Evolutionary conservation across 2,888 invertebrate genomes (phyloP).

Genomic region (Sycophila texana): DNA sequence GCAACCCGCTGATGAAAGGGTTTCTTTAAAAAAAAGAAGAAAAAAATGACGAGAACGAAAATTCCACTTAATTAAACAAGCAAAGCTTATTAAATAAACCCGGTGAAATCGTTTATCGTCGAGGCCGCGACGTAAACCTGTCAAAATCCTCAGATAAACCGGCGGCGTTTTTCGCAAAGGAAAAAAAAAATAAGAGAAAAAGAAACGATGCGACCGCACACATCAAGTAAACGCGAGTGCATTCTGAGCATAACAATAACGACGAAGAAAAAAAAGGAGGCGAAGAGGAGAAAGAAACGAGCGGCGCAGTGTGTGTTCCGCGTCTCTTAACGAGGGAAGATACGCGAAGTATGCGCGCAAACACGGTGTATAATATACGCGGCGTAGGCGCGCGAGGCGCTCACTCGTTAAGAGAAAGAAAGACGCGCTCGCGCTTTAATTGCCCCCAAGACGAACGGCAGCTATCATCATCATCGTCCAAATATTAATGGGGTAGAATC

Average conservation of each 20-base stretch:
- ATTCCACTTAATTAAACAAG: no score
- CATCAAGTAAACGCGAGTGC: background rate
- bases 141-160: slow-evolving; percentile 15
- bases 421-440: slow-evolving; percentile 28
- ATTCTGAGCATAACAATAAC: background rate
- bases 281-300: background rate
- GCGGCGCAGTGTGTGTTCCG: slow-evolving; percentile 33
- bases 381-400: no score
- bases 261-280: background rate
- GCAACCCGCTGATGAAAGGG: no score
- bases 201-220: background rate
- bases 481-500: slow-evolving; percentile 53
- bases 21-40: no score
- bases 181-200: background rate
- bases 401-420: no score
- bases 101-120: no score
- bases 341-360: slow-evolving; percentile 34
- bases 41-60: no score
- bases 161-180: background rate
- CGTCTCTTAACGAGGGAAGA: slow-evolving; percentile 53
- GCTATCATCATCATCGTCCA: slow-evolving; percentile 46
- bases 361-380: no score
- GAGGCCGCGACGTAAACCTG: background rate
- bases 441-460: background rate
- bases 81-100: no score